Evolutionary conservation across 2,113 vertebrate genomes (phyloP).

Genomic region (Toxostoma redivivum): DNA sequence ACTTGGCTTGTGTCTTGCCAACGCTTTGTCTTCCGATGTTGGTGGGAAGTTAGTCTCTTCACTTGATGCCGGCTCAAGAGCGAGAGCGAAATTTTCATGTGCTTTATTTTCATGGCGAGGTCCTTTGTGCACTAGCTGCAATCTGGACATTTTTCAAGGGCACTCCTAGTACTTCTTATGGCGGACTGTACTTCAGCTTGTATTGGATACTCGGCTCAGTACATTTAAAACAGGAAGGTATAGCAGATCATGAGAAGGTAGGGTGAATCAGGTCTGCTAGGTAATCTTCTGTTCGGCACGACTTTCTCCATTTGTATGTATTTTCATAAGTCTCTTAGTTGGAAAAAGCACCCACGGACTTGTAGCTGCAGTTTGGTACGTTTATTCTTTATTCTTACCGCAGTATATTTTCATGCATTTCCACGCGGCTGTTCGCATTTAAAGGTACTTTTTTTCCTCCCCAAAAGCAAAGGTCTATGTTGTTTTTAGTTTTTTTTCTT

Average conservation of each 20-base stretch:
- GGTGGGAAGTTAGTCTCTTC: slow-evolving; percentile 3
- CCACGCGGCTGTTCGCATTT: neutral
- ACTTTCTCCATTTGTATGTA: neutral
- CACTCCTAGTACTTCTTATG: slow-evolving; percentile 2
- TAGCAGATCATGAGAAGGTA: neutral
- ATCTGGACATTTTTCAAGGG: slow-evolving; percentile 47
- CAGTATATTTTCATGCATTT: neutral
- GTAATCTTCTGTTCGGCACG: neutral
- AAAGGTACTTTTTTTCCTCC: neutral
- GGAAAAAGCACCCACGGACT: neutral
- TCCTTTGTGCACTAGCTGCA: slow-evolving; percentile 23
- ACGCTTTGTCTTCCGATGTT: neutral
- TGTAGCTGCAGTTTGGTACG: neutral
- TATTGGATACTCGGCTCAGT: neutral
- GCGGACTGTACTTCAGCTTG: slow-evolving; percentile 15
- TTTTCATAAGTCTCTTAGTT: neutral
- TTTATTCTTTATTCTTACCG: neutral
- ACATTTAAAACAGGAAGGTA: neutral
- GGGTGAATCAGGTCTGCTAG: neutral
- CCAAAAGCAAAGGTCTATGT: neutral
- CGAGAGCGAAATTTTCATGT: neutral
- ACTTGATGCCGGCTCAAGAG: neutral
- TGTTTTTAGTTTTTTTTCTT: neutral
- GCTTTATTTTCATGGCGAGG: neutral
- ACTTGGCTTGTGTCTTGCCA: neutral